These are phyloP conservation scores for Cartodere bifasciata DNA, from an alignment of 2,888 invertebrate species.

Conservation along the genomic window DNA sequence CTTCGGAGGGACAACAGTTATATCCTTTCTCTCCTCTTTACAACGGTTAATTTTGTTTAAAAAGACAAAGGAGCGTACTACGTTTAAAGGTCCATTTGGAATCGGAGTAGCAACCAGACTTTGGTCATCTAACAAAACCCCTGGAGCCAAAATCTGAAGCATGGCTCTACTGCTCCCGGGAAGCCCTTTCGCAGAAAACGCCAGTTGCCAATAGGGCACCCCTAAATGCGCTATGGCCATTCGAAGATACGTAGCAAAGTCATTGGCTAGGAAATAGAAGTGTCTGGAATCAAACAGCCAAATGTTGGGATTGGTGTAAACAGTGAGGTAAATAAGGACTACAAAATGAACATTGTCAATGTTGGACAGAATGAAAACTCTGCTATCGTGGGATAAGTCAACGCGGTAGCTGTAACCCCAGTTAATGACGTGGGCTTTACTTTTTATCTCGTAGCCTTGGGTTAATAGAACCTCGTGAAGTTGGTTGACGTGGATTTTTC, in stretches of 20 bases:
- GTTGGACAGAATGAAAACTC: constrained; percentile 25
- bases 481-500: constrained; percentile 25
- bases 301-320: constrained; percentile 23
- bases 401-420: constrained; percentile 17
- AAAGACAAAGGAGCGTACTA: no score
- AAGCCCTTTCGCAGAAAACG: constrained; percentile 21
- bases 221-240: constrained; percentile 83
- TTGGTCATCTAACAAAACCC: constrained; percentile 19
- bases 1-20: no score
- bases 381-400: constrained; percentile 23
- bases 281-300: constrained; percentile 33
- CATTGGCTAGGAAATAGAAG: constrained; percentile 73
- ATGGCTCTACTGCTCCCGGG: constrained; percentile 43
- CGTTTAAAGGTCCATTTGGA: no score
- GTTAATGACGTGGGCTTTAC: constrained; percentile 18
- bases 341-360: constrained; percentile 22
- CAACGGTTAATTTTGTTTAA: no score
- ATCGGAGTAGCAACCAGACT: constrained; percentile 17
- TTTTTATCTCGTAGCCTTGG: constrained; percentile 22
- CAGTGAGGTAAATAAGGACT: constrained; percentile 25
- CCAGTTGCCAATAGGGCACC: constrained; percentile 73
- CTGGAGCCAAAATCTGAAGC: constrained; percentile 60
- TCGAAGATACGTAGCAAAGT: constrained; percentile 73
- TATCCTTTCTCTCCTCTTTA: no score
- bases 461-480: constrained; percentile 12